Evolutionary conservation across 2,113 vertebrate species (phyloP).

Genomic region (Triplophysa dalaica): DNA sequence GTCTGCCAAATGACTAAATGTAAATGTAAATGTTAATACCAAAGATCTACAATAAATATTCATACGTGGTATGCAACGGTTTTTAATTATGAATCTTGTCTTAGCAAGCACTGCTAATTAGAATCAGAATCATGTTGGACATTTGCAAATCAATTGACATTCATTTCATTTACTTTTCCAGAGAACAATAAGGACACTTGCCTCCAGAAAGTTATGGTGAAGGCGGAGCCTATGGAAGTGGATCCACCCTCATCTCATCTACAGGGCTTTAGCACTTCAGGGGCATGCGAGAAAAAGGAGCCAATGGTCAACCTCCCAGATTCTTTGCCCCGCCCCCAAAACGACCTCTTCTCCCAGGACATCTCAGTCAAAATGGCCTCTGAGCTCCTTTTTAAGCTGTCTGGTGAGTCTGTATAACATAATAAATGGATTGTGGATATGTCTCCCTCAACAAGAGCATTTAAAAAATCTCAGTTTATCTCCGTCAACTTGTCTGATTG

Average conservation of each 20-base stretch:
- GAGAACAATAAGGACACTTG: conserved; percentile 92
- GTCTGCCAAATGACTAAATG: too few species aligned
- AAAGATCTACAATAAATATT: too few species aligned
- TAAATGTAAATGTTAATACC: too few species aligned
- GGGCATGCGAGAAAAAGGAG: conserved; percentile 84
- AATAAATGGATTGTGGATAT: background rate
- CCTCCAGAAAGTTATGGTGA: conserved; percentile 83
- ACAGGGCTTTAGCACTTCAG: conserved; percentile 91
- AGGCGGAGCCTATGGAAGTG: conserved; percentile 97
- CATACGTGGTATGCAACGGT: too few species aligned
- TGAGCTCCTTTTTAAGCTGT: conserved; percentile 95
- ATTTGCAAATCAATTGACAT: conserved; percentile 3
- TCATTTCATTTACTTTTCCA: conserved; percentile 60
- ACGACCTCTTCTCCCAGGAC: conserved; percentile 97
- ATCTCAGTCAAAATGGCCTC: conserved; percentile 99
- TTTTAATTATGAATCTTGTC: background rate
- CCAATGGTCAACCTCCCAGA: conserved; percentile 83
- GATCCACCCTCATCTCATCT: conserved; percentile 84
- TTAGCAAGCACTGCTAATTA: conserved; percentile 1
- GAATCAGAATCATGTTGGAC: background rate
- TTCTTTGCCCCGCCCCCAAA: conserved; percentile 84
- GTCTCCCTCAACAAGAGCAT: background rate
- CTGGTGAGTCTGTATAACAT: conserved; percentile 75
- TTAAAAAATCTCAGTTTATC: conserved; percentile 11
- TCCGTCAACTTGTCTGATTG: background rate